Conservation (phyloP, 2,888 invertebrate genomes). For the Protula sp. region DNA sequence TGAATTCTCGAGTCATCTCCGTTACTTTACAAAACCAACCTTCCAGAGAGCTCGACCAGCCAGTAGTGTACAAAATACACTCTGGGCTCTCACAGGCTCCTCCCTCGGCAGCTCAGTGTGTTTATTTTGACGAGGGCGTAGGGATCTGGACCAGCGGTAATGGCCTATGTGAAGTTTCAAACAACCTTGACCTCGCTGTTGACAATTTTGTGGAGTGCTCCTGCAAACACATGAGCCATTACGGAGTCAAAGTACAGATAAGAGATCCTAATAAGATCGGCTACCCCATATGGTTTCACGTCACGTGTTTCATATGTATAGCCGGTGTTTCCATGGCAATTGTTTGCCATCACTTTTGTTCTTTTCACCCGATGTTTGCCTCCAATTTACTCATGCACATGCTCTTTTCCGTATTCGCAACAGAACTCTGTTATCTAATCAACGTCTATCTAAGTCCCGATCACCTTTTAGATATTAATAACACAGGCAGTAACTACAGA, state of each 20-base stretch:
- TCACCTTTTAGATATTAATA: constrained; percentile 31
- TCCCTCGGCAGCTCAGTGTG: constrained; percentile 29
- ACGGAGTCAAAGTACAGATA: constrained; percentile 38
- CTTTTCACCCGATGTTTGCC: constrained; percentile 36
- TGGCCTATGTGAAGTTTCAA: constrained; percentile 37
- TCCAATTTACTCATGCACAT: constrained; percentile 48
- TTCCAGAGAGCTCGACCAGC: constrained; percentile 23
- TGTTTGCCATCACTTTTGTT: constrained; percentile 38
- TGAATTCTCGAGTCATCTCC: not conserved
- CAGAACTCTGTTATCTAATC: constrained; percentile 45
- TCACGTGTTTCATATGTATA: constrained; percentile 39
- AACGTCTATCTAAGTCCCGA: constrained; percentile 43
- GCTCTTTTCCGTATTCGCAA: constrained; percentile 43
- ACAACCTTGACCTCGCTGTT: constrained; percentile 35
- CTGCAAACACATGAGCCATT: constrained; percentile 46
- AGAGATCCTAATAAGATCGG: constrained; percentile 35
- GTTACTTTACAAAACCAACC: not conserved
- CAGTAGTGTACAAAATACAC: constrained; percentile 35
- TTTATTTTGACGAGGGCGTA: constrained; percentile 37
- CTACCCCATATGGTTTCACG: constrained; percentile 45
- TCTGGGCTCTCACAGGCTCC: constrained; percentile 19
- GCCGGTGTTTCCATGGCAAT: constrained; percentile 34
- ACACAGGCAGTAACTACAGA: constrained; percentile 35
- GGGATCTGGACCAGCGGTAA: constrained; percentile 33
- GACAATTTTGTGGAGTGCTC: constrained; percentile 47